Conservation (phyloP, 2,888 invertebrate genomes). For the Anodontia alba region DNA sequence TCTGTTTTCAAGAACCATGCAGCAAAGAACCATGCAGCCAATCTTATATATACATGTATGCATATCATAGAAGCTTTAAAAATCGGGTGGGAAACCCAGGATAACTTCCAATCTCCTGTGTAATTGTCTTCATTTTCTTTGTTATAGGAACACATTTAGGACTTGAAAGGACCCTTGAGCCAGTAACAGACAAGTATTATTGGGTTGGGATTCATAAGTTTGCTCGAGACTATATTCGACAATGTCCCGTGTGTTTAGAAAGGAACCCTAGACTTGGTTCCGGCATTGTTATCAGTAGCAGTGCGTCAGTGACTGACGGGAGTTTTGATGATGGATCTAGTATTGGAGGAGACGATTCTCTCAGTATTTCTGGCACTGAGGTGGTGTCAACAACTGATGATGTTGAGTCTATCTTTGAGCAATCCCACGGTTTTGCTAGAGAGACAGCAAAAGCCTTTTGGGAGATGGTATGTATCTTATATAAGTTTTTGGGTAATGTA, state of each 20-base stretch:
- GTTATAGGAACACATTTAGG: conserved; percentile 53
- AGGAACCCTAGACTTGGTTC: conserved; percentile 35
- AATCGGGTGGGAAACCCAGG: too few species aligned
- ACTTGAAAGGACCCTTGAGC: conserved; percentile 54
- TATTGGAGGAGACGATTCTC: conserved; percentile 19
- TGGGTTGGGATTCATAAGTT: conserved; percentile 59
- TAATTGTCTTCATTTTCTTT: not conserved
- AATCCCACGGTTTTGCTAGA: not conserved
- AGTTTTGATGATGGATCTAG: conserved; percentile 16
- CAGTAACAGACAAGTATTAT: conserved; percentile 46
- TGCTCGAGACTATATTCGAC: conserved; percentile 49
- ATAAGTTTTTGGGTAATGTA: too few species aligned
- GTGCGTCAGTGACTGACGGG: not conserved
- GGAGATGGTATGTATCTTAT: conserved; percentile 26
- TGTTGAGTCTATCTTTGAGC: not conserved
- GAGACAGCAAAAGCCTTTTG: conserved; percentile 16
- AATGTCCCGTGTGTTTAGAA: conserved; percentile 47
- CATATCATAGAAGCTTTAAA: too few species aligned
- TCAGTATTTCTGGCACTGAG: conserved; percentile 19
- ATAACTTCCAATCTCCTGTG: too few species aligned
- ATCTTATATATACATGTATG: too few species aligned
- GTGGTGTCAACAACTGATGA: conserved; percentile 8
- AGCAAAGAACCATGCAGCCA: too few species aligned
- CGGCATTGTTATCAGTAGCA: not conserved
- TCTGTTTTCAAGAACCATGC: too few species aligned